Evolutionary conservation across 2,797 vertebrate species (phyloP).

Genomic region (Ptychadena robeensis): DNA sequence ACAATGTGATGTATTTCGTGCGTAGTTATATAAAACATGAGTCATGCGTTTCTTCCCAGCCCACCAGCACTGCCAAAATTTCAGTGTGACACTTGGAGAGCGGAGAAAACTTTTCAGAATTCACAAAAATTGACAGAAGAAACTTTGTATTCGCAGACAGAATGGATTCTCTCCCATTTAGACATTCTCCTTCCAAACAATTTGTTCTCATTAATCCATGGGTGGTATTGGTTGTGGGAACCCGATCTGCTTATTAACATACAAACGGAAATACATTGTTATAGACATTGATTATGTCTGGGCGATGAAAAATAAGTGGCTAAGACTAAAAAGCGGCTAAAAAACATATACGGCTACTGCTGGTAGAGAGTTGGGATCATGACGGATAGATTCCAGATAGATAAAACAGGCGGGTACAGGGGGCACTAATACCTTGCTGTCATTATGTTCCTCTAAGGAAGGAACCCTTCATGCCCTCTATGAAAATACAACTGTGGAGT

Average conservation of each 20-base stretch:
- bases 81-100: constrained; percentile 5
- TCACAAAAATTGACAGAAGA: constrained; percentile 4
- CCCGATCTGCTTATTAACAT: not conserved
- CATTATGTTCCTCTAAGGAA: too few relatives aligned
- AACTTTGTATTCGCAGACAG: not conserved
- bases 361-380: too few relatives aligned
- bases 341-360: not conserved
- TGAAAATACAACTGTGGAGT: too few relatives aligned
- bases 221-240: constrained; percentile 17
- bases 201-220: not conserved
- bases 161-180: not conserved
- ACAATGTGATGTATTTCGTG: constrained; percentile 38
- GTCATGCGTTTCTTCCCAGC: constrained; percentile 25
- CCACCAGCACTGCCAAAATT: constrained; percentile 38
- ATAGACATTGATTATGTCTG: not conserved
- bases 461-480: too few relatives aligned
- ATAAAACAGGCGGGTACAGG: too few relatives aligned
- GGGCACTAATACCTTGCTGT: too few relatives aligned
- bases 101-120: not conserved
- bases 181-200: constrained; percentile 19
- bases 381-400: too few relatives aligned
- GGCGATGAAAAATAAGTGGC: not conserved
- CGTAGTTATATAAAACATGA: constrained; percentile 47
- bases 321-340: not conserved
- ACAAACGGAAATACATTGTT: not conserved